Base-by-base conservation (phyloP, 2,888 invertebrate species). In the Seladonia tumulorum region DNA sequence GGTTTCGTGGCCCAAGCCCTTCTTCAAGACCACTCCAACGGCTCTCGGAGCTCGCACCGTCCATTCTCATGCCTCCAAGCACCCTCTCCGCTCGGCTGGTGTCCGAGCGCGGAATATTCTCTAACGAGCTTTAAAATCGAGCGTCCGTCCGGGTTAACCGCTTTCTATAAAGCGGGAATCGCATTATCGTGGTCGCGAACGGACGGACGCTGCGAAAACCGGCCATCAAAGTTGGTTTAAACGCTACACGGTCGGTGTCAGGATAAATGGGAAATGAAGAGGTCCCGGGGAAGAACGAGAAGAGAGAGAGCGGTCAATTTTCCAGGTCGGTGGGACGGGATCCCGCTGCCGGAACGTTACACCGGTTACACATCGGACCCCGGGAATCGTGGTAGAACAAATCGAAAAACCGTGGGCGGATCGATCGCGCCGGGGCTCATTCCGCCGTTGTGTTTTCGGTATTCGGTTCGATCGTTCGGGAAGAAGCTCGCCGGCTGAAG, bases 211-310 rank as follows among this genome's bases (percentile, higher is more conserved):
- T 47, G 35, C 53, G 29, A 60, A 57, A 60, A 60, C 5, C 60
- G 60, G 60, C 25, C 60, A 60, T 60, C 60, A 60, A 60, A 60
- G 60, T 60, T 25, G 60, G 25, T 25, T 60, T 60, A 60, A 60
- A 60, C 60, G 25, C 25, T 60, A 14, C 60, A 14, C 14, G 60
- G 5, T 16, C 29, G 35, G 35, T 16, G 16, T 35, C 29, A 8
- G 66, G 66, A 77, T 39, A 71, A 73, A 78, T 74, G 73, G 71
- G 45, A 78, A 78, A 78, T 78, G 70, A 74, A 78, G 57, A 78
- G 74, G 68, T 68, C 35, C 39, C 66, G 35, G 14, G 35, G 8
- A 66, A 66, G 39, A 22, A 12, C 22, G 60, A 60, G 60, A 14
- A 25, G 25, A 25, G 25, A 68, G 68, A 22, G 39, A n/a, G 68